Evolutionary conservation across 2,113 vertebrate species (phyloP), one percentile per base, ranked within the genome.

Genomic region (Ciconia maguari): DNA sequence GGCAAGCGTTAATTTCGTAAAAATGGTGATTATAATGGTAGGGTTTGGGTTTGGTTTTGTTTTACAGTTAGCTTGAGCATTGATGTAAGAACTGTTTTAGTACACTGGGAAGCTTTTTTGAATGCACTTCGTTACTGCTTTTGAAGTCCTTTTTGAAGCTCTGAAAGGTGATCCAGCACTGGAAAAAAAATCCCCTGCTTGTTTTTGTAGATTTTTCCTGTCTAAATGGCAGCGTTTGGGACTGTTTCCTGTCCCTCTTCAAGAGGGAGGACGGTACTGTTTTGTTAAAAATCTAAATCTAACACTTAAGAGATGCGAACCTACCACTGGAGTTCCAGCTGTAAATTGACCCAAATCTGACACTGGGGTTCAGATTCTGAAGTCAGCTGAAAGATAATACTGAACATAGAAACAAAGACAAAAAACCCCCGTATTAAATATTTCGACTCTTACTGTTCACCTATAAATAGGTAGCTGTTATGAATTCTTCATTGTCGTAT

Each of bases 391-490:
- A 78, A 77, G 44, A 36, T 54, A 51, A 41, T 11, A 17, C 61
- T 72, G 58, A 87, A 25, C 61, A 52, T 6, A 55, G 89, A 87
- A 87, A 92, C 0, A 3, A 83, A 84, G 75, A 38, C 11, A 9
- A 41, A n/a, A 30, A 5, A 16, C 38, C 38, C 38, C 38, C 38
- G 4, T 83, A 20, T 92, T 87, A 61, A 94, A 61, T 91, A 83
- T 72, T 95, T 87, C 44, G 48, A 7, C 54, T 90, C 86, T 90
- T 72, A 11, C 66, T 65, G 22, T 68, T 94, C 89, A 87, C 89
- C 91, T 97, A 91, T 94, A 96, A 96, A 97, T 95, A 97, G 96
- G 79, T 86, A 42, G 51, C 78, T 83, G 74, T 92, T 94, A 95
- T 52, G 85, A 85, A 86, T 94, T 96, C 91, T 82, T 76, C 80